Evolutionary conservation across 2,797 vertebrate genomes (phyloP).

Genomic region (Poecilia picta): DNA sequence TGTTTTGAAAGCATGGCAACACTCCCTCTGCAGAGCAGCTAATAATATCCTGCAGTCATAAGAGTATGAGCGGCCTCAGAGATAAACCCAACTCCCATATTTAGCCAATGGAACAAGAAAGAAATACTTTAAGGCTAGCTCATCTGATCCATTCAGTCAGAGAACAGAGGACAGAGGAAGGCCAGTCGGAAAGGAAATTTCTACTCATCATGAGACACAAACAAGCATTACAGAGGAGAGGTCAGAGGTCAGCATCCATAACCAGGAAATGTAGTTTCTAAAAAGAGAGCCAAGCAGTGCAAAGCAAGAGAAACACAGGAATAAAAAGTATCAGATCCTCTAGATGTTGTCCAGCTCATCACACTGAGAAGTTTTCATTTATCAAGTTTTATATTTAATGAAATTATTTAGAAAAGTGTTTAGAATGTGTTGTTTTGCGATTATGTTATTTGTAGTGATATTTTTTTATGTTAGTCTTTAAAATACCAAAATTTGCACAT

Average conservation of each 20-base stretch:
- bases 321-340: not conserved
- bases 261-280: not conserved
- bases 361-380: not conserved
- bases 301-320: not conserved
- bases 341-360: not conserved
- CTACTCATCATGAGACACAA: slow-evolving; percentile 22
- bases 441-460: not conserved
- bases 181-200: slow-evolving; percentile 15
- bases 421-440: not conserved
- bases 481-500: not conserved
- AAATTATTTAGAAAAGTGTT: not conserved
- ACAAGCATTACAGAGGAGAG: not conserved
- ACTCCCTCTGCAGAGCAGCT: not conserved
- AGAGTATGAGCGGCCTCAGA: slow-evolving; percentile 21
- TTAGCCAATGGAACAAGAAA: slow-evolving; percentile 50
- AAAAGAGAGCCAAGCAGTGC: not conserved
- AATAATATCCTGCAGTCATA: slow-evolving; percentile 34
- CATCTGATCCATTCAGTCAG: slow-evolving; percentile 34
- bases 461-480: not conserved
- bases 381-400: no score
- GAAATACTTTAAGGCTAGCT: slow-evolving; percentile 41
- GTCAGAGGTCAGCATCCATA: not conserved
- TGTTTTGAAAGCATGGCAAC: slow-evolving; percentile 20
- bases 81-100: slow-evolving; percentile 41
- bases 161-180: slow-evolving; percentile 10